Evolutionary conservation across 2,888 invertebrate genomes (phyloP).

Genomic region (Camponotus fellah): DNA sequence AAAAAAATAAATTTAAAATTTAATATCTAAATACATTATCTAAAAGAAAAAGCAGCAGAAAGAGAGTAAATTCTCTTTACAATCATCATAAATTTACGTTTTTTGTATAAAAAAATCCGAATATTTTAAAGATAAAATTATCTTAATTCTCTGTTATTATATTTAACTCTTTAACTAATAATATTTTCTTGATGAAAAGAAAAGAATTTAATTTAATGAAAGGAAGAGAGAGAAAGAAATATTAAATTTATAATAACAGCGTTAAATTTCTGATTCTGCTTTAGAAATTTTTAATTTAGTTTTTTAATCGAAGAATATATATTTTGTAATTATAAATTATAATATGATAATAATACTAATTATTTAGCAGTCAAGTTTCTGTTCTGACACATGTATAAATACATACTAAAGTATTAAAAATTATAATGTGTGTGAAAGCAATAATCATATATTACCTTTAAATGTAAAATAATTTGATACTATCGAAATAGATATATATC

Average conservation of each 20-base stretch:
- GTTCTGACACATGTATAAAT: not conserved
- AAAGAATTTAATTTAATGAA: not conserved
- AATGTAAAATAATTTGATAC: not conserved
- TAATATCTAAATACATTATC: not conserved
- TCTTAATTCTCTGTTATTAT: not conserved
- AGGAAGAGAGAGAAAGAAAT: not conserved
- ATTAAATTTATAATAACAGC: not conserved
- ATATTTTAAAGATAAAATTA: not conserved
- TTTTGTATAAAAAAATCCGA: not conserved
- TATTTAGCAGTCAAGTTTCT: constrained; percentile 9
- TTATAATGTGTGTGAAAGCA: not conserved
- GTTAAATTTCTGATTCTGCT: not conserved
- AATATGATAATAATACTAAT: not conserved
- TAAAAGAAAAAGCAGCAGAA: not conserved
- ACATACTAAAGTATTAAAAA: not conserved
- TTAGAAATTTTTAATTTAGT: not conserved
- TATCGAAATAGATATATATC: not conserved
- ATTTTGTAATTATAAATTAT: not conserved
- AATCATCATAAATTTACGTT: not conserved
- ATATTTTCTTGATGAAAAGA: not conserved
- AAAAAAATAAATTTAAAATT: not conserved
- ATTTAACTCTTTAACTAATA: not conserved
- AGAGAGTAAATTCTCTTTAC: not conserved
- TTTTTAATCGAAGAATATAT: not conserved
- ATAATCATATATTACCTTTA: not conserved